These are phyloP conservation scores for Vanacampus margaritifer DNA, from an alignment of 2,113 vertebrate species.

Conservation along the genomic window DNA sequence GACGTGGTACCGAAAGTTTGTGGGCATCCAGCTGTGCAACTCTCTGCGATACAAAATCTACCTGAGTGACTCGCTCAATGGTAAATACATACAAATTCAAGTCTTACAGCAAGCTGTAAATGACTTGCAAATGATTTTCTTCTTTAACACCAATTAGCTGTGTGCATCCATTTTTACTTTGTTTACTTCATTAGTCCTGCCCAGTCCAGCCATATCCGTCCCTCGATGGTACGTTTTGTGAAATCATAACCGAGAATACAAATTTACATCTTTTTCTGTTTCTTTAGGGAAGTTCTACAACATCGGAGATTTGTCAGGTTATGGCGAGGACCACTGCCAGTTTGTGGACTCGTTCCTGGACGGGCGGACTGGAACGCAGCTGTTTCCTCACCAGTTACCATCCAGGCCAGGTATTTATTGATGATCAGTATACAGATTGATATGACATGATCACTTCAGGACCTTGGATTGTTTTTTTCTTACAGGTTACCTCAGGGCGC, in stretches of 20 bases:
- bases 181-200: not conserved
- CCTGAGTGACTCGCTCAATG: slow-evolving; percentile 91
- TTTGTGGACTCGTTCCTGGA: slow-evolving; percentile 98
- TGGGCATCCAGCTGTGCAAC: slow-evolving; percentile 97
- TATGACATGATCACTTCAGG: not conserved
- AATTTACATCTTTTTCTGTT: not conserved
- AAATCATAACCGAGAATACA: not conserved
- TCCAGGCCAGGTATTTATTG: slow-evolving; percentile 75
- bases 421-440: not conserved
- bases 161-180: not conserved
- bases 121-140: no score
- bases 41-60: slow-evolving; percentile 99
- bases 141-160: no score
- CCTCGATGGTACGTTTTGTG: not conserved
- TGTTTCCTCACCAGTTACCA: slow-evolving; percentile 79
- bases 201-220: not conserved
- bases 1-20: slow-evolving; percentile 98
- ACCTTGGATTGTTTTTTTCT: no score
- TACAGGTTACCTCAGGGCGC: slow-evolving; percentile 86
- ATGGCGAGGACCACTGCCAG: slow-evolving; percentile 97
- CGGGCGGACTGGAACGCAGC: slow-evolving; percentile 84
- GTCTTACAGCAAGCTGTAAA: not conserved
- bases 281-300: slow-evolving; percentile 91
- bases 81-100: slow-evolving; percentile 57
- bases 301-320: slow-evolving; percentile 92